Evolutionary conservation across 2,797 vertebrate species (phyloP), one percentile per base, ranked within the genome.

Genomic region (Ceryle rudis): DNA sequence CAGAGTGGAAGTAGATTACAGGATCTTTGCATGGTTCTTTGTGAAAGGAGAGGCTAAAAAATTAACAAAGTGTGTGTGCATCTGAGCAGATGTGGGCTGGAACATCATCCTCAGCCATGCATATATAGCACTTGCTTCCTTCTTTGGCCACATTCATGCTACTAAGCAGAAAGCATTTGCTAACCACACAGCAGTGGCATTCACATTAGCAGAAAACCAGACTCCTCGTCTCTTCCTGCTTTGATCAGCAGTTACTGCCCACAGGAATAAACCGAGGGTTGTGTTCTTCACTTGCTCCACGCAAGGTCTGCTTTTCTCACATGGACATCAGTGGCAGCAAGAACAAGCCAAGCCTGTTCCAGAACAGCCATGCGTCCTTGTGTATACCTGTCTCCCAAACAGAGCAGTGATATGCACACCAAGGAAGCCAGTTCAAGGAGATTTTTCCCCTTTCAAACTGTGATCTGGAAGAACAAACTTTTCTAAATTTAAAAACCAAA

Each of bases 191-290:
- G 75, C 85, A 91, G 79, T 66, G 84, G 89, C 95, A 74, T 79
- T 84, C 67, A 23, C 47, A 77, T 84, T n/a, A 90, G 72, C 61
- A 96, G 67, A 89, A 95, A 85, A 62, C 21, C 95, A 93, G 89
- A 47, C 79, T 87, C 28, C 61, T 77, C 2, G 0, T 57, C 82
- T 26, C 70, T 72, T 96, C 73, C 85, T 95, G 93, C 87, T 85
- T 86, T 51, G 61, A 61, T 96, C 95, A 96, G 94, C 93, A 93
- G 41, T 88, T 93, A 35, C 42, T 93, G 80, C 39, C 93, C 96
- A 79, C 87, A 91, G 70, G 77, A 71, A 91, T 28, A 94, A 93
- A 86, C 79, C 80, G n/a, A 80, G 60, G 79, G 31, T 3, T 95
- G 44, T 37, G 62, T 22, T 91, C 65, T 41, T 54, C 66, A 28